A percentile compares a stretch with the other conserved stretches of the same genome.
phyloP scores from a whole-genome alignment of 2,888 invertebrate genomes.

The Xestia xanthographa region DNA sequence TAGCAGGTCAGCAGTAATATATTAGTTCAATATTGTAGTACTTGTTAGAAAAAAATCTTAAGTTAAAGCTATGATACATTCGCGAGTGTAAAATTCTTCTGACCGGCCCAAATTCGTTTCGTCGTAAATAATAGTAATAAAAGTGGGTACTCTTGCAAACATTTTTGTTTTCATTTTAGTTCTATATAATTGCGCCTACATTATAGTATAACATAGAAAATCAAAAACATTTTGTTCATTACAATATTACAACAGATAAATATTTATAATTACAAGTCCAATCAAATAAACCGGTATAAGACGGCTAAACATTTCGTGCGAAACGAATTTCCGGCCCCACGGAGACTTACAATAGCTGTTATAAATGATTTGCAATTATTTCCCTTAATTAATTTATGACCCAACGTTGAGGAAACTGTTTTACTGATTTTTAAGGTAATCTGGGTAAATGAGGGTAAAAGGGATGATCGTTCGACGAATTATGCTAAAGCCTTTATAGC shows the following conservation, averaged over 20 bases:
- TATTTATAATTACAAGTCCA: slow-evolving; percentile 31
- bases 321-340: slow-evolving; percentile 40
- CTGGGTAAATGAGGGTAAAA: background rate
- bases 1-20: no score
- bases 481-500: background rate
- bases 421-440: slow-evolving; percentile 24
- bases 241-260: slow-evolving; percentile 21
- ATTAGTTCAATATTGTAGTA: no score
- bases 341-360: slow-evolving; percentile 18
- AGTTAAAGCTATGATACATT: no score
- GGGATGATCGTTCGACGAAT: background rate
- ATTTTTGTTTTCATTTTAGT: no score
- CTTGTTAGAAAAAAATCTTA: no score
- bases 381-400: slow-evolving; percentile 23
- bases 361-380: slow-evolving; percentile 51
- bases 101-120: no score
- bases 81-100: no score
- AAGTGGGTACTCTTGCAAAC: background rate
- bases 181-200: background rate
- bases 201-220: background rate
- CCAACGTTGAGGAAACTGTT: slow-evolving; percentile 37
- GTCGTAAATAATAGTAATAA: no score
- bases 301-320: slow-evolving; percentile 10
- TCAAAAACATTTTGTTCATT: background rate
- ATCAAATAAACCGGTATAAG: slow-evolving; percentile 38